Evolutionary conservation across 2,888 invertebrate genomes (phyloP), one percentile per base, ranked within the genome.

Genomic region (Pachycephus smyrnensis): DNA sequence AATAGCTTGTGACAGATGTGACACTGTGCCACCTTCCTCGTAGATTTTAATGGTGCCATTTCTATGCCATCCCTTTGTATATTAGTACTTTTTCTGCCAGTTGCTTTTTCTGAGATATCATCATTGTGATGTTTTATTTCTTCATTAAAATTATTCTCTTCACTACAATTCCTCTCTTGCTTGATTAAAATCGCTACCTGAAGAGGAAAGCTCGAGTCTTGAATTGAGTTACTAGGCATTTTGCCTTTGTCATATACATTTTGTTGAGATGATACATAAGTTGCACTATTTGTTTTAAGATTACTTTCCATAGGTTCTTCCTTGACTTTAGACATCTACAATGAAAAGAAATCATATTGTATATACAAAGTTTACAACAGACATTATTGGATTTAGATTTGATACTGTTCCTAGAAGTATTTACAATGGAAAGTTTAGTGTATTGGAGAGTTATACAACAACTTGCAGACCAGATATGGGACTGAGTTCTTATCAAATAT

Each of bases 1-100:
- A 76, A 76, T 4, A 76, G 12, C 32, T 76, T 76, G 30, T 76
- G n/a, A 12, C 76, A 76, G 31, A 69, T 69, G 15, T 69, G 69
- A 76, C 76, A 76, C 40, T 76, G 23, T 55, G 40, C 40, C 23
- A 55, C 40, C 40, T 55, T 55, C 23, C 15, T 55, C 9, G 9
- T 55, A 4, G 40, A 55, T 55, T 55, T 55, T 55, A 55, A 23
- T 23, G 40, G 40, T 23, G 23, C 6, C 23, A 9, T 55, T 2
- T 55, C 2, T 55, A 55, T 23, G 15, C 6, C 15, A 55, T 55
- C 2, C 9, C 23, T 55, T 4, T 55, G 23, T 15, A 55, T 55
- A 23, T 55, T 55, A 23, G 40, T 55, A 55, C 40, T 23, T 55
- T 23, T 55, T 9, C 6, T 55, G 12, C 1, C 12, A 36, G 12